Evolutionary conservation across 1,140 invertebrate species (phyloP).

Genomic region (Globodera ellingtonae): DNA sequence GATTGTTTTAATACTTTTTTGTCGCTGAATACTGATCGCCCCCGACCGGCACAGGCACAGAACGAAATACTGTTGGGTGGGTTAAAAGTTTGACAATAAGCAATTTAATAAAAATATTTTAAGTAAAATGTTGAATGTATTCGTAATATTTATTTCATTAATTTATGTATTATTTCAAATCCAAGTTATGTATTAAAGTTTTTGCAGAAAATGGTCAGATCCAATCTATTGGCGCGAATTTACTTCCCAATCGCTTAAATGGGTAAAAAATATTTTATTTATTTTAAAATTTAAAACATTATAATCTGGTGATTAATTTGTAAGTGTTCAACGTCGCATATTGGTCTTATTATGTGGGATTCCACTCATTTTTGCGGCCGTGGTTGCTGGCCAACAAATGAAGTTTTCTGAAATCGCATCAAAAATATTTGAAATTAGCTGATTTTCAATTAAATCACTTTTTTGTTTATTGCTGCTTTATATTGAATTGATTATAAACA

Average conservation of each 20-base stretch:
- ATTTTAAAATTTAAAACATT: conserved; percentile 8
- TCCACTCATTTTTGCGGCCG: conserved; percentile 32
- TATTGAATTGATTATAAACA: no score
- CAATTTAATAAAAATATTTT: no score
- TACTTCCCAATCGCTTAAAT: conserved; percentile 13
- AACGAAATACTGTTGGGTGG: conserved; percentile 8
- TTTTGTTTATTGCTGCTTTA: no score
- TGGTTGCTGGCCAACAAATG: conserved; percentile 1
- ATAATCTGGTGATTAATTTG: conserved; percentile 42
- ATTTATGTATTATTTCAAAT: no score
- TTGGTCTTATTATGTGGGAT: conserved; percentile 47
- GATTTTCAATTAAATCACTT: no score
- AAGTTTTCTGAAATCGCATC: neutral
- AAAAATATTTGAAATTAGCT: conserved; percentile 18
- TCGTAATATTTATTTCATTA: no score
- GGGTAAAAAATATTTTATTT: neutral
- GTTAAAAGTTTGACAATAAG: neutral
- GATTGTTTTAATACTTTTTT: no score
- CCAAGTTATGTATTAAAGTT: no score
- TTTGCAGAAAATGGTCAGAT: no score
- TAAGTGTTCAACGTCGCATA: conserved; percentile 50
- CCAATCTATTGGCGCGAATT: no score
- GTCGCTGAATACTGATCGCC: no score
- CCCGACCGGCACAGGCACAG: neutral
- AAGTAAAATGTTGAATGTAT: no score